These are phyloP conservation scores for Toxonevra muliebris DNA, from an alignment of 2,888 invertebrate genomes.

Conservation along the genomic window DNA sequence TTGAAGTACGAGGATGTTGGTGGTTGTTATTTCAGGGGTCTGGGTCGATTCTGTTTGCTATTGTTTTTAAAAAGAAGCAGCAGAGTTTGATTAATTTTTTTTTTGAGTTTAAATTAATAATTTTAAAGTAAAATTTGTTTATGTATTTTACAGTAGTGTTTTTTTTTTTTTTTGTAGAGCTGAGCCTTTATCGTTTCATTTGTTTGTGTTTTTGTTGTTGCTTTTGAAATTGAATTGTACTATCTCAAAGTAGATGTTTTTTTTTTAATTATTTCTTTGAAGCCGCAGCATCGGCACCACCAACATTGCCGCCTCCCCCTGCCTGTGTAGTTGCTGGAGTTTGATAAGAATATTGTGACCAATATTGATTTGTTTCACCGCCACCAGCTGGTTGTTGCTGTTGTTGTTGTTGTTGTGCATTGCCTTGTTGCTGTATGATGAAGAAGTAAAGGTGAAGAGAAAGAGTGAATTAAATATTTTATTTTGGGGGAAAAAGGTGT, in stretches of 20 bases:
- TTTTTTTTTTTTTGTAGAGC: no score
- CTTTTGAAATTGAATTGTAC: not conserved
- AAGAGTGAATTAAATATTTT: not conserved
- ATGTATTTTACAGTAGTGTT: no score
- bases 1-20: no score
- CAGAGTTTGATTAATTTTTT: no score
- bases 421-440: slow-evolving; percentile 39
- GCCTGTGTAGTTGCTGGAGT: slow-evolving; percentile 53
- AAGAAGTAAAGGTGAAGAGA: not conserved
- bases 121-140: no score
- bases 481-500: not conserved
- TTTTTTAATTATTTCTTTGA: slow-evolving; percentile 13
- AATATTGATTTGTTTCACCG: slow-evolving; percentile 59
- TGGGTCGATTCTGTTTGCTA: no score
- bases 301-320: slow-evolving; percentile 20
- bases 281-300: slow-evolving; percentile 35
- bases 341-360: slow-evolving; percentile 64
- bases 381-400: slow-evolving; percentile 44
- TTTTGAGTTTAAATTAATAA: no score
- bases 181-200: no score
- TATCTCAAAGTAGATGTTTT: slow-evolving; percentile 33
- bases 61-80: no score
- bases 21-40: no score
- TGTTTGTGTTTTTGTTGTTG: no score
- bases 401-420: slow-evolving; percentile 43